Evolutionary conservation across 2,888 invertebrate genomes (phyloP), one percentile per base, ranked within the genome.

Genomic region (Balanococcus diminutus): DNA sequence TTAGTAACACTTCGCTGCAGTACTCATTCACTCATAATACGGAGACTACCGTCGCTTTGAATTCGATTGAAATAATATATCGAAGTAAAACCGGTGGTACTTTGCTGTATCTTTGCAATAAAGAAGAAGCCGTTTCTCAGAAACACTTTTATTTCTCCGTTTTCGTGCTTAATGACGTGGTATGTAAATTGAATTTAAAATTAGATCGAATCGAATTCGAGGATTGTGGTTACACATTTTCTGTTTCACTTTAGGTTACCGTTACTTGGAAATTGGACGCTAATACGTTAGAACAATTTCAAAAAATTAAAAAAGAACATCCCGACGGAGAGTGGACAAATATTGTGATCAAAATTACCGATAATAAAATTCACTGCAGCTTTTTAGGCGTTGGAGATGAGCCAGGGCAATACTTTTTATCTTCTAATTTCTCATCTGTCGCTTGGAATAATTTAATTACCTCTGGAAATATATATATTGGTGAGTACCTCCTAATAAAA

Each of bases 61-160:
- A 88, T 75, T 90, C 86, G 0, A 90, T 93, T 25, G 92, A 92
- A 89, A 91, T 94, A 31, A 91, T 91, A 3, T 92, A 93, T 88
- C 92, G 95, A 88, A 94, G 94, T 25, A 92, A 94, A 88, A 92
- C 93, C 22, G 96, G 96, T 88, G 96, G 96, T 86, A 95, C 95
- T 2, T 89, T 96, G 39, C 91, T 97, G 88, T 94, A 94, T 88
- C 93, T 95, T 36, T 87, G 86, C 32, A 87, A 87, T 82, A 84
- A 87, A 16, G 84, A 86, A 72, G 86, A 87, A 8, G 51, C 72
- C 3, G 51, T 22, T 88, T 88, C 90, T 32, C 88, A 88, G 56
- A 90, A 91, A 19, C 87, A 84, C 39, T 87, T 86, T 67, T 88
- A 87, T 86, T 88, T 89, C 81, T 86, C 87, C 31, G 86, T 89